phyloP scores from a whole-genome alignment of 1,140 invertebrate species.

The Aphaenogaster rudis region DNA sequence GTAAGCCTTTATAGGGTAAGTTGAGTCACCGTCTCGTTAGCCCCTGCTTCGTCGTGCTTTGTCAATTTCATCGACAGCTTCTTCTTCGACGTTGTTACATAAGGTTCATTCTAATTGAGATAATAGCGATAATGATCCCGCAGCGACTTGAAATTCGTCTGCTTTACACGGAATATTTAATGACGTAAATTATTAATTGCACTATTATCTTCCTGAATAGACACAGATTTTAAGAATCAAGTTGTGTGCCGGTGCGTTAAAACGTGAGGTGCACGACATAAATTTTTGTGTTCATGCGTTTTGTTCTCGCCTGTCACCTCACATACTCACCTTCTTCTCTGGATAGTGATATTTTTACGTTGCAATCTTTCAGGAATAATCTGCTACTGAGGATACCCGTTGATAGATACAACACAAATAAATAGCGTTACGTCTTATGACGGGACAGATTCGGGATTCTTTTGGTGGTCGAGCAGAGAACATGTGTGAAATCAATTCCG shows the following conservation, averaged over 20 bases:
- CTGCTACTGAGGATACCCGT: neutral
- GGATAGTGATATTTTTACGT: neutral
- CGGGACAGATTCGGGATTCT: slow-evolving; percentile 18
- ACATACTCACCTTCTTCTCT: slow-evolving; percentile 8
- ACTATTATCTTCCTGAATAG: neutral
- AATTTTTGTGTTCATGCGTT: slow-evolving; percentile 11
- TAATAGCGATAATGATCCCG: slow-evolving; percentile 11
- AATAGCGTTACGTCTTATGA: neutral
- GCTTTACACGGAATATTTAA: slow-evolving; percentile 28
- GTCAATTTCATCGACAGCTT: slow-evolving; percentile 61
- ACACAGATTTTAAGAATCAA: neutral
- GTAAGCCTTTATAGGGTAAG: slow-evolving; percentile 67
- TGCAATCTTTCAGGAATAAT: neutral
- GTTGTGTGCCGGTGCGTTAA: slow-evolving; percentile 7
- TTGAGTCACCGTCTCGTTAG: slow-evolving; percentile 75
- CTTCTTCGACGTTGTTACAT: slow-evolving; percentile 10
- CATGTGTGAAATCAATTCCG: slow-evolving; percentile 5
- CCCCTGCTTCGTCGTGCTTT: slow-evolving; percentile 55
- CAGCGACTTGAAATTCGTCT: neutral
- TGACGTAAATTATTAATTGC: slow-evolving; percentile 15
- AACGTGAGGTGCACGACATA: neutral
- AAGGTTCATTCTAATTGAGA: slow-evolving; percentile 10
- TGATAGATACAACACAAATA: neutral
- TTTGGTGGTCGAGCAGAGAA: neutral
- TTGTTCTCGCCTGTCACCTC: neutral